Evolutionary conservation across 1,140 invertebrate species (phyloP), one percentile per base, ranked within the genome.

Genomic region (Drosophila punjabiensis): DNA sequence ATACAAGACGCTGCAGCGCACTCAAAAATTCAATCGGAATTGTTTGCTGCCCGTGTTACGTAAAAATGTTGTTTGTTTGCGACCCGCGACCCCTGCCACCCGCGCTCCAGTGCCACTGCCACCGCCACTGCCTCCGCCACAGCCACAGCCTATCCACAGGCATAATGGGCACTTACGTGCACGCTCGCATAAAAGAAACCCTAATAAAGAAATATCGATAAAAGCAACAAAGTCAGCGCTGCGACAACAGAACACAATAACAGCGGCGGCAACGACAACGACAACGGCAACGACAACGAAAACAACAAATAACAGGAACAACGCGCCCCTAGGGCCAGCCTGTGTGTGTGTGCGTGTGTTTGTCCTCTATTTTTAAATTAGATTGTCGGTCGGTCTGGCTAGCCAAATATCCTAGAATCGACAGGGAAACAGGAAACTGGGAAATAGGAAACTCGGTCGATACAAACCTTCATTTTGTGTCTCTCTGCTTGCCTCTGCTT

Each of bases 191-290:
- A 88, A 89, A 89, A 89, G 84, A 89, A 88, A 88, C 85, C 85
- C 81, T 89, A 88, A 89, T 89, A 88, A 88, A 88, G 86, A 88
- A 88, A 88, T 89, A 89, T 89, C 81, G 81, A 88, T 88, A 89
- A 85, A 85, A 81, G 73, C 70, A 74, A 74, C 68, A 67, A 71
- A 85, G 75, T 55, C 39, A 76, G 53, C 56, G 68, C 39, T 39
- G 70, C 55, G 55, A 60, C 70, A 73, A 33, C 55, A 33, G 32
- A 64, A 24, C 37, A 52, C 53, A 60, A 41, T 32, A 61, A 74
- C 35, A 60, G 35, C 70, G 66, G 33, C 62, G 39, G 33, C 39
- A 76, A 60, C 41, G 53, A 64, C 33, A 50, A 55, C 24, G 24
- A 24, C 24, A 24, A 18, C n/a, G 5, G 35, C 30, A 60, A 39